These are phyloP conservation scores for Drosophila tripunctata DNA, from an alignment of 2,888 invertebrate genomes.

Conservation along the genomic window DNA sequence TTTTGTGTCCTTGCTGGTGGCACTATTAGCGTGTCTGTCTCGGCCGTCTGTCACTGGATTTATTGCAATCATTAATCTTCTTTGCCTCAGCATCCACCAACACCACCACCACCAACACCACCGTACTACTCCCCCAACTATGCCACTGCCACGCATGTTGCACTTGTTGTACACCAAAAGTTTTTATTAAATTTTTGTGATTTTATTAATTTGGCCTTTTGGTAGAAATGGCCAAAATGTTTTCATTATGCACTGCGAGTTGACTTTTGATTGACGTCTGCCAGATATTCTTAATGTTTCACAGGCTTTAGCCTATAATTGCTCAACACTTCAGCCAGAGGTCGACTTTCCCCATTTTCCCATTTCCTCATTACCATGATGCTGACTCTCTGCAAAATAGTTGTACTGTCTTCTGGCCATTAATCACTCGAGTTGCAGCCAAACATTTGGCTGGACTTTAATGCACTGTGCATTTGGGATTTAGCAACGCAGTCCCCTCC, in stretches of 20 bases:
- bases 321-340: conserved; percentile 64
- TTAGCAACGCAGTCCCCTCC: conserved; percentile 8
- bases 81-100: conserved; percentile 58
- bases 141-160: conserved; percentile 45
- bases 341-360: not conserved
- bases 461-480: conserved; percentile 59
- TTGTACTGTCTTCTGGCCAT: conserved; percentile 44
- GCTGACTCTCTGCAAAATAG: not conserved
- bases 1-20: conserved; percentile 80
- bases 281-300: conserved; percentile 74
- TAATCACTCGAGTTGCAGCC: conserved; percentile 63
- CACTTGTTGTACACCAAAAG: conserved; percentile 38
- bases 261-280: conserved; percentile 75
- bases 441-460: conserved; percentile 39
- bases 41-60: conserved; percentile 81
- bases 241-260: conserved; percentile 63
- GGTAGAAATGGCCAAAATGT: conserved; percentile 39
- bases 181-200: conserved; percentile 77
- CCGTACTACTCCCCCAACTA: no score
- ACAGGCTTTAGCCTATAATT: conserved; percentile 67
- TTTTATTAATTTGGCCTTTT: conserved; percentile 78
- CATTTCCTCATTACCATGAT: not conserved
- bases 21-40: conserved; percentile 73
- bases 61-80: conserved; percentile 84
- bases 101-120: not conserved